phyloP scores from a whole-genome alignment of 2,797 vertebrate genomes.

The Sebastes vulpes region DNA sequence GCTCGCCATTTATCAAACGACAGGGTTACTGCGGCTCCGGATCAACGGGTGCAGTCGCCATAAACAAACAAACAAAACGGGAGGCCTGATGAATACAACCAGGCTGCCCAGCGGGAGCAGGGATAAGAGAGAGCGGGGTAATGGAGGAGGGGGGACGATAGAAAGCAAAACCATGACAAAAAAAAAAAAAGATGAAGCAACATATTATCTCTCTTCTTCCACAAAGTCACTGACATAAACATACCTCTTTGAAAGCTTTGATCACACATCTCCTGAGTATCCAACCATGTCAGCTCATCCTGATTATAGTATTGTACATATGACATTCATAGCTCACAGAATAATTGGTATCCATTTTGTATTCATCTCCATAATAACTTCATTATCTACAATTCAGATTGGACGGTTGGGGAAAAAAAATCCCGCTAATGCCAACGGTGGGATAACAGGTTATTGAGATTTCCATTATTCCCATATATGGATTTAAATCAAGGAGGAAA shows the following conservation, averaged over 20 bases:
- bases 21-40: constrained; percentile 72
- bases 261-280: constrained; percentile 18
- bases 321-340: background rate
- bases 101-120: constrained; percentile 43
- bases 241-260: constrained; percentile 25
- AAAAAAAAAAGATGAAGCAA: constrained; percentile 25
- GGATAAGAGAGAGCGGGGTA: constrained; percentile 9
- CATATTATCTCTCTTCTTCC: background rate
- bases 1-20: constrained; percentile 83
- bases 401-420: background rate
- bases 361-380: constrained; percentile 19
- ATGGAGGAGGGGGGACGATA: background rate
- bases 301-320: background rate
- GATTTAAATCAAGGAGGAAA: constrained; percentile 20
- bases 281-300: constrained; percentile 6
- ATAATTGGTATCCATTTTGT: constrained; percentile 35
- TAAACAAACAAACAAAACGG: constrained; percentile 80
- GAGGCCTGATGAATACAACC: constrained; percentile 66
- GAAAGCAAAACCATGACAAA: background rate
- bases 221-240: constrained; percentile 13
- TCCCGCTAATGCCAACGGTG: background rate
- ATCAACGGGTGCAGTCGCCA: constrained; percentile 63
- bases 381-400: constrained; percentile 35
- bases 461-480: constrained; percentile 22
- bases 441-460: constrained; percentile 5